Base-by-base conservation (phyloP, 2,797 vertebrate genomes). In the Cyprinella venusta region DNA sequence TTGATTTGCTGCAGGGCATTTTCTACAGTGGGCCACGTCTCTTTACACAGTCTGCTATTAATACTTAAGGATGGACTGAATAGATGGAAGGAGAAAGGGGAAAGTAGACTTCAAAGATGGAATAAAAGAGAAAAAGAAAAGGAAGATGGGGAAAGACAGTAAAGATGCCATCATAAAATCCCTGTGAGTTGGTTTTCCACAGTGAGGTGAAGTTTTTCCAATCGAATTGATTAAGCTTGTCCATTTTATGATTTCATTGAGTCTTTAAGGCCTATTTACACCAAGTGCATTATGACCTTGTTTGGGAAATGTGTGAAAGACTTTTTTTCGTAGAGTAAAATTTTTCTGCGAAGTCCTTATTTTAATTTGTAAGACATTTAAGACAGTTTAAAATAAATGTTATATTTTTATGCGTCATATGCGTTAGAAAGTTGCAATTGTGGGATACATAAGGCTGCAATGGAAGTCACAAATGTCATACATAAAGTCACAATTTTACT, bases 91-190 rank as follows among this genome's bases (percentile, higher is more conserved):
- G 19, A 13, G 40, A 85, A 40, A 79, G 79, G 18, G 24, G 21
- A 84, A 40, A 79, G 69, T 65, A 83, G 2, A 59, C 59, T 7
- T 10, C 54, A 63, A 72, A 45, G 38, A 45, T 59, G 77, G n/a
- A 33, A 67, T 67, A 61, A 82, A 56, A 38, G 24, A 64, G 26
- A 33, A 75, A 67, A 61, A 69, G 56, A 61, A 8, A 40, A 26
- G 16, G 50, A 83, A 30, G 16, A 26, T 69, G 3, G 19, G 48
- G 63, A 52, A 79, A 69, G 45, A 72, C 24, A 50, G 12, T 50
- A 26, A 72, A 50, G 16, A 50, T 3, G 1, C 15, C 18, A 26
- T 71, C 42, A 52, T 52, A 8, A 36, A 15, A 33, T 38, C 7
- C 12, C 50, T 3, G 2, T 16, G 7, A 54, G 36, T 2, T 54